phyloP scores from a whole-genome alignment of 2,888 invertebrate genomes.

The Agelastica alni region DNA sequence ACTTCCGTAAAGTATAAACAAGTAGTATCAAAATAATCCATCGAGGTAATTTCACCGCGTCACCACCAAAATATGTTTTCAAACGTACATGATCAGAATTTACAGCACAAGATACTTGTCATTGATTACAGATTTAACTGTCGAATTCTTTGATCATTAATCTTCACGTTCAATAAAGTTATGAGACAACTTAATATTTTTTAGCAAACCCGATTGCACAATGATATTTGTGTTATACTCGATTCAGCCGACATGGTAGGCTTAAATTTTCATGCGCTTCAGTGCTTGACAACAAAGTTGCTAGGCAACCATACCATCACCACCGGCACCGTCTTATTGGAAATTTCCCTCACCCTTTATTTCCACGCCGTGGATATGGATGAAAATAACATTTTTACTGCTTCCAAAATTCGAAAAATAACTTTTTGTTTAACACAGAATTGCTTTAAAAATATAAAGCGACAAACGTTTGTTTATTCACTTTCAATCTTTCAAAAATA shows the following conservation, averaged over 20 bases:
- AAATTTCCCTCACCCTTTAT: conserved; percentile 11
- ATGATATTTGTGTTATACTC: conserved; percentile 34
- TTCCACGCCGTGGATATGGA: not conserved
- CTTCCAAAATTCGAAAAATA: too few relatives aligned
- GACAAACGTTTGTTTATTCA: too few relatives aligned
- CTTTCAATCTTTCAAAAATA: too few relatives aligned
- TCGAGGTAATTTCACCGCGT: conserved; percentile 14
- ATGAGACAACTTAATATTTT: conserved; percentile 19
- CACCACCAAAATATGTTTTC: not conserved
- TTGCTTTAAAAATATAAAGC: too few relatives aligned
- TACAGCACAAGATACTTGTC: conserved; percentile 15
- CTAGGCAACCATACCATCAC: conserved; percentile 46
- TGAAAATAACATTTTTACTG: conserved; percentile 11
- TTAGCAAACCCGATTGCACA: conserved; percentile 29
- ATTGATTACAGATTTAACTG: conserved; percentile 5
- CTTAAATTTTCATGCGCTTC: conserved; percentile 44
- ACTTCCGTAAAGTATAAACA: conserved; percentile 31
- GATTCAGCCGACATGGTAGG: conserved; percentile 29
- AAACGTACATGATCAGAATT: conserved; percentile 8
- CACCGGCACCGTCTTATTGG: conserved; percentile 16
- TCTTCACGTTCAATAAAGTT: not conserved
- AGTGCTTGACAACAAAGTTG: conserved; percentile 54
- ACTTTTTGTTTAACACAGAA: too few relatives aligned
- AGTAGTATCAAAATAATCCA: conserved; percentile 36
- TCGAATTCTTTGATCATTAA: not conserved